Conservation (phyloP, 2,113 vertebrate genomes). For the Chlorocebus sabaeus region DNA sequence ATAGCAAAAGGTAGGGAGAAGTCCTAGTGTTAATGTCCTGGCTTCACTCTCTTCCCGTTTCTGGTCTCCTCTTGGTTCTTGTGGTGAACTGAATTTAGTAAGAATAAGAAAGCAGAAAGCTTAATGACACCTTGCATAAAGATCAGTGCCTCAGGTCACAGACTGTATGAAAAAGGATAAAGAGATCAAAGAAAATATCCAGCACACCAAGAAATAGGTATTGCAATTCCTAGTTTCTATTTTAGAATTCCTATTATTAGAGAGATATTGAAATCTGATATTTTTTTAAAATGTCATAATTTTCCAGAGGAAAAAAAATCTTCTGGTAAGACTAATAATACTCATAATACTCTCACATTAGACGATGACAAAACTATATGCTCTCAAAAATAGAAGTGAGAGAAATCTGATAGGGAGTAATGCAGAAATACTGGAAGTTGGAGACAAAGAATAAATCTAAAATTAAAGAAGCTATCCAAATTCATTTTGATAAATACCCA, state of each 20-base stretch:
- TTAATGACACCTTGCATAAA: background rate
- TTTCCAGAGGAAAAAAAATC: slow-evolving; percentile 11
- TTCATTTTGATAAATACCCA: slow-evolving; percentile 73
- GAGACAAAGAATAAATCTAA: slow-evolving; percentile 65
- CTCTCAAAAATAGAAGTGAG: slow-evolving; percentile 47
- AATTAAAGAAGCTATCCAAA: slow-evolving; percentile 70
- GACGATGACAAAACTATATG: background rate
- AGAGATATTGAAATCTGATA: background rate
- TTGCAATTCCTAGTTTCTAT: background rate
- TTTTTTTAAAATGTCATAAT: slow-evolving; percentile 4
- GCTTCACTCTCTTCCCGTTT: background rate
- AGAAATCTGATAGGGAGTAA: background rate
- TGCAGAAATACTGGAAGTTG: background rate
- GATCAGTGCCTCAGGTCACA: no score
- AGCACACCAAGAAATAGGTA: background rate
- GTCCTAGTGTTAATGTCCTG: fast-evolving
- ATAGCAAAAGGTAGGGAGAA: background rate
- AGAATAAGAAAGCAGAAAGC: background rate
- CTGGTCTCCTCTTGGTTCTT: background rate
- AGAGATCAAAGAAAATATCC: background rate
- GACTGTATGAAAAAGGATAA: background rate
- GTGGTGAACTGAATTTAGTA: background rate
- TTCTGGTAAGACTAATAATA: slow-evolving; percentile 34
- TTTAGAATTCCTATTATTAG: slow-evolving; percentile 1
- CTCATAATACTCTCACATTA: background rate